phyloP scores from a whole-genome alignment of 2,113 vertebrate genomes.

The Dasyurus viverrinus region DNA sequence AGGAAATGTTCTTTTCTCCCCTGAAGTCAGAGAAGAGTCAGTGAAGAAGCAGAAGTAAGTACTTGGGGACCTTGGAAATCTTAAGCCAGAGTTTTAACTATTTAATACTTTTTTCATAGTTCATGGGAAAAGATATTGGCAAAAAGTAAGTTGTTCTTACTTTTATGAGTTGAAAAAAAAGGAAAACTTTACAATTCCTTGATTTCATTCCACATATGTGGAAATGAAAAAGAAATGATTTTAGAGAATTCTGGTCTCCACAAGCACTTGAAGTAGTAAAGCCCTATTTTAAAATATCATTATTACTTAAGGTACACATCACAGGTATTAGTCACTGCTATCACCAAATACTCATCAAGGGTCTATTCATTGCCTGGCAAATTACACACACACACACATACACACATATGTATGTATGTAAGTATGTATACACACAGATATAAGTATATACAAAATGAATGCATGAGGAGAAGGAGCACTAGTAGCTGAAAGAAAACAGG shows the following conservation, averaged over 20 bases:
- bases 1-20: not conserved
- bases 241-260: not conserved
- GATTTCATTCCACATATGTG: not conserved
- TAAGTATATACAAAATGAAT: not conserved
- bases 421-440: not conserved
- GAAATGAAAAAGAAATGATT: not conserved
- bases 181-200: not conserved
- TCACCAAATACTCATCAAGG: not conserved
- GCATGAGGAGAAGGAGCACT: not conserved
- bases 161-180: slow-evolving; percentile 32
- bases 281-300: not conserved
- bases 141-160: slow-evolving; percentile 17
- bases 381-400: not conserved
- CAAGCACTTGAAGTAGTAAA: not conserved
- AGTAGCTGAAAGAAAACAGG: not conserved
- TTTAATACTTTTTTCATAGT: slow-evolving; percentile 6
- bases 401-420: not conserved
- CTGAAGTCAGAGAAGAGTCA: not conserved
- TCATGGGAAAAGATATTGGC: not conserved
- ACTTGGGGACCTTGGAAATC: not conserved
- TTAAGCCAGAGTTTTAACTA: not conserved
- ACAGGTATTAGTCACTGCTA: not conserved
- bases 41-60: not conserved
- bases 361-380: not conserved
- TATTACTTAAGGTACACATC: not conserved